Evolutionary conservation across 2,113 vertebrate genomes (phyloP).

Genomic region (Mellivora capensis): DNA sequence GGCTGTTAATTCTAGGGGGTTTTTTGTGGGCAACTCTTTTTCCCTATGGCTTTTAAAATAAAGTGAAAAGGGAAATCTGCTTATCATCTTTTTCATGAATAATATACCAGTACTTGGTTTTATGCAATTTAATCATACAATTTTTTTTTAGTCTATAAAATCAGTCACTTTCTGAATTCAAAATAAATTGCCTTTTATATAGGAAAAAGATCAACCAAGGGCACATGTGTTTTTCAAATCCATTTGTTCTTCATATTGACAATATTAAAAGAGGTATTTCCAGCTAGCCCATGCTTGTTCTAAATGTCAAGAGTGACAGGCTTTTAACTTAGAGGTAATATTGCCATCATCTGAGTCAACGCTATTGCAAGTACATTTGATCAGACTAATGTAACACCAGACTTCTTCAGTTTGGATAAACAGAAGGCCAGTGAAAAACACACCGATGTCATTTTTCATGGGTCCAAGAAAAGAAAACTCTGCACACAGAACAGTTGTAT

Average conservation of each 20-base stretch:
- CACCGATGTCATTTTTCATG: conserved; percentile 38
- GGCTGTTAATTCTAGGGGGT: not conserved
- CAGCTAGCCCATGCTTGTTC: conserved; percentile 3
- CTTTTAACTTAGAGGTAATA: conserved; percentile 17
- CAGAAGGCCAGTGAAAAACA: conserved; percentile 29
- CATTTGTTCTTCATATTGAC: conserved; percentile 18
- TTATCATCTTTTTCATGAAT: conserved; percentile 14
- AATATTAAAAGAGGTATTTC: conserved; percentile 32
- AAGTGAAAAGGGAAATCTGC: not conserved
- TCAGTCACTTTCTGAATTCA: conserved; percentile 21
- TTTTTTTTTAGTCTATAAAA: conserved; percentile 40
- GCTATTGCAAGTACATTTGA: conserved; percentile 49
- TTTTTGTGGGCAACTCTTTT: not conserved
- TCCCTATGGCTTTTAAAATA: conserved; percentile 9
- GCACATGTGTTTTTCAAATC: not conserved
- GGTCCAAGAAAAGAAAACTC: conserved; percentile 26
- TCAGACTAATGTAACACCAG: conserved; percentile 24
- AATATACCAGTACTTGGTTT: conserved; percentile 3
- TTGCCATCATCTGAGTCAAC: conserved; percentile 56
- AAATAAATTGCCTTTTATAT: conserved; percentile 37
- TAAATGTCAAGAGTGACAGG: conserved; percentile 47
- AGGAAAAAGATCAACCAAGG: conserved; percentile 3
- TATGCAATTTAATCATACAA: conserved; percentile 26
- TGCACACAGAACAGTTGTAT: conserved; percentile 25
- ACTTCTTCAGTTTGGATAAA: conserved; percentile 23